Base-by-base conservation (phyloP, 2,888 invertebrate species). In the Polymixis flavicincta region DNA sequence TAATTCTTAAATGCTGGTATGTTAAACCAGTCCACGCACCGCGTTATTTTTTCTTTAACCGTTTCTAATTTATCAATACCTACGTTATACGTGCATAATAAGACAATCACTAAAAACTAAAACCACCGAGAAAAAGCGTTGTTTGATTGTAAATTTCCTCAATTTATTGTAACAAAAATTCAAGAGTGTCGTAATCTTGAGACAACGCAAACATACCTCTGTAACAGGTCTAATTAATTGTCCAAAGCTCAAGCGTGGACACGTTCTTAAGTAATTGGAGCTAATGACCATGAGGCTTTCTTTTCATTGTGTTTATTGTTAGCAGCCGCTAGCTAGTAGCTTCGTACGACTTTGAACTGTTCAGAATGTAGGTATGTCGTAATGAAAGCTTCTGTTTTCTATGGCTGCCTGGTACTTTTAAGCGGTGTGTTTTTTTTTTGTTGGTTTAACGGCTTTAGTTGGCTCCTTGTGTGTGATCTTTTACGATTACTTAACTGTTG, bases 251-350 rank as follows among this genome's bases (percentile, higher is more conserved):
- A 72, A 83, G 61, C 74, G 72, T 88, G 73, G 76, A 70, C 74
- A 70, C 52, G 50, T 55, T 81, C 86, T 76, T 67, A 45, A 75
- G 64, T 85, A 87, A 87, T 83, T 87, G 88, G 28, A 76, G 78
- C 72, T 87, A 86, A 87, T 86, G 71, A 69, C 78, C 74, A 84
- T 73, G 74, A 68, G 42, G 75, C 75, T 86, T 86, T 86, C 84
- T 87, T 86, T 78, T 72, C 76, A 87, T 78, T 85, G 87, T 79
- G 54, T 78, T 71, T 76, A 83, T 80, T 80, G 73, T 79, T 68
- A 70, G 60, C 71, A 63, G 37, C 63, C 42, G n/a, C 45, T 45
- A 64, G 32, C 60, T 68, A 32, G 52, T 74, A 22, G 25, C 48
- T 66, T 52, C 50, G 45, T 42, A 55, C 61, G 74, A 75, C 60